Conservation (phyloP, 2,888 invertebrate species). For the Ommatoiulus sabulosus region DNA sequence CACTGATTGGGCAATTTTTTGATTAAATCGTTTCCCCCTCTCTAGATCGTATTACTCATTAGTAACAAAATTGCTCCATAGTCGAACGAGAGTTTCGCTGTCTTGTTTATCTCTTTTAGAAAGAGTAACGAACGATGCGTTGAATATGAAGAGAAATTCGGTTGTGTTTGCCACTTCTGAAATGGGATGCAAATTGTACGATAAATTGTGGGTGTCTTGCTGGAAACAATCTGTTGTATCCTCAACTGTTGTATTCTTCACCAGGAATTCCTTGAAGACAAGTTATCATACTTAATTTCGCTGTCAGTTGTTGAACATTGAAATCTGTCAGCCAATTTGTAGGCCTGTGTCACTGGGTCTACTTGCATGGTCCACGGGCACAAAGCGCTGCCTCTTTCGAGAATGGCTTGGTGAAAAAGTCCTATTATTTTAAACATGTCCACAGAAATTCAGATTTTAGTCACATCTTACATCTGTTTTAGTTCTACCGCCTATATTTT, state of each 20-base stretch:
- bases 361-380: neutral
- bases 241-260: too few species aligned
- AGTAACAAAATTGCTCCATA: constrained; percentile 51
- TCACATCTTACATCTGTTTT: neutral
- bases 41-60: neutral
- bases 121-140: constrained; percentile 12
- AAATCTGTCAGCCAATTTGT: neutral
- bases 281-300: neutral
- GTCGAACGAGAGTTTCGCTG: constrained; percentile 16
- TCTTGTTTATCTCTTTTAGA: neutral
- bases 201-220: too few species aligned
- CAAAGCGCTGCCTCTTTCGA: constrained; percentile 47
- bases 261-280: constrained; percentile 17
- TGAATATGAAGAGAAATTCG: constrained; percentile 12
- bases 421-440: constrained; percentile 47
- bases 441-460: neutral
- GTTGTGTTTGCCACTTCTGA: constrained; percentile 38
- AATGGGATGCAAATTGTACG: neutral
- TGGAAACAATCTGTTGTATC: too few species aligned
- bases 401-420: constrained; percentile 52
- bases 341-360: constrained; percentile 5
- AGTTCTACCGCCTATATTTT: too few species aligned
- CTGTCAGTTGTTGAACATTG: constrained; percentile 47
- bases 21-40: neutral
- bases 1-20: neutral